Evolutionary conservation across 2,888 invertebrate genomes (phyloP), one percentile per base, ranked within the genome.

Genomic region (Melanargia galathea): DNA sequence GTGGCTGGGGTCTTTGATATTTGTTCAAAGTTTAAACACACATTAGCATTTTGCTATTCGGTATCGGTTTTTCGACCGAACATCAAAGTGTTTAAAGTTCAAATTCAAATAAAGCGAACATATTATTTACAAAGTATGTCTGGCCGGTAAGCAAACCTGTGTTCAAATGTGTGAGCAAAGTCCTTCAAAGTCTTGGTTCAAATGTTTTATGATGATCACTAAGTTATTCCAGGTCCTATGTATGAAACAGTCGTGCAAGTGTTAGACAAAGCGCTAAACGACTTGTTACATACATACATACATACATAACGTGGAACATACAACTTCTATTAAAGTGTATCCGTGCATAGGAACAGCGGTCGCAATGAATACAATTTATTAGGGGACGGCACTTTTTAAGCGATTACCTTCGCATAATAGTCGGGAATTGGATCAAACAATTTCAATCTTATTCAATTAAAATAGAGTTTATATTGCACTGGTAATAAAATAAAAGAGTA

Each of bases 351-450:
- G 35, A 58, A 48, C 58, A 58, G 58, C 35, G 58, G 58, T 58
- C 35, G 58, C 58, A 58, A 58, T 58, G 48, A 58, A 58, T 58
- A 58, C 46, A 46, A 58, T 58, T 58, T 58, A 58, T 58, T 58
- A 58, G 35, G 56, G 58, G 48, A 58, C 48, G 58, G 46, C 35
- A 58, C n/a, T 58, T 58, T 58, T 58, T 58, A 58, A 58, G 46
- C 58, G 58, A 58, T 58, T 58, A 48, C 48, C 46, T 18, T 35
- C 46, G 35, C 16, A 48, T 35, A 48, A 58, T 58, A 48, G 48
- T 22, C 35, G 2, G 35, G 13, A 30, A 18, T 30, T 18, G 30
- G 40, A 30, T 24, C 30, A 1, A 16, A 45, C 7, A 30, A 45
- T 18, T 45, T 8, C 13, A 56, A 56, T 30, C 45, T 56, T 56